Evolutionary conservation across 92 coral and sea anemone species (phyloP).

Genomic region (Desmophyllum pertusum): DNA sequence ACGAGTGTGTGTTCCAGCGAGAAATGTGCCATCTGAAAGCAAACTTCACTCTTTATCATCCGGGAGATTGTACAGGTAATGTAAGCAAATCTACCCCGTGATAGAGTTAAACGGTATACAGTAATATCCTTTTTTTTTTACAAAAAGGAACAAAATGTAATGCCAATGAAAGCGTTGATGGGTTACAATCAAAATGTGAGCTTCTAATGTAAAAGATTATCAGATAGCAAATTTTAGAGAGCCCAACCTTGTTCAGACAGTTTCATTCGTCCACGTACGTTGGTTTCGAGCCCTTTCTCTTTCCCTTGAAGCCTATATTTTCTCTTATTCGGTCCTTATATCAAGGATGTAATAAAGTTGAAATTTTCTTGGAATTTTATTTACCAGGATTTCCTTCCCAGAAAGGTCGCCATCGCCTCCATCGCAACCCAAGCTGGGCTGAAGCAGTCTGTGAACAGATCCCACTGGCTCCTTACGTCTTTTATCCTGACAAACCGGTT

Average conservation of each 20-base stretch:
- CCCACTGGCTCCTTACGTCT: constrained; percentile 46
- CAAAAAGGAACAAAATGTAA: neutral
- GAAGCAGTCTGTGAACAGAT: constrained; percentile 41
- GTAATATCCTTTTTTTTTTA: no score
- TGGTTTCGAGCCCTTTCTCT: no score
- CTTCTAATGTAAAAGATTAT: no score
- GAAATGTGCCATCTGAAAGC: constrained; percentile 56
- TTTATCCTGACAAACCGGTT: constrained; percentile 72
- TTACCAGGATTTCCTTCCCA: constrained; percentile 46
- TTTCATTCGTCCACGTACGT: no score
- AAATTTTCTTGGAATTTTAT: neutral
- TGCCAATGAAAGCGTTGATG: neutral
- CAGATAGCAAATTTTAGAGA: no score
- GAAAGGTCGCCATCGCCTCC: constrained; percentile 47
- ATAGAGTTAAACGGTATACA: no score
- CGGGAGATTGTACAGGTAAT: constrained; percentile 59
- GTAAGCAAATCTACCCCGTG: neutral
- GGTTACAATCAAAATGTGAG: neutral
- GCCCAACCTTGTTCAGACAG: no score
- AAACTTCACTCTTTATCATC: constrained; percentile 51
- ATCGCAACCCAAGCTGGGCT: constrained; percentile 14
- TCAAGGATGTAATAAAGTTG: neutral
- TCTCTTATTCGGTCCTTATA: no score
- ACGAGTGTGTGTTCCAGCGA: constrained; percentile 46
- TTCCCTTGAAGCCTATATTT: no score